phyloP scores from a whole-genome alignment of 2,797 vertebrate genomes.

The Periparus ater region DNA sequence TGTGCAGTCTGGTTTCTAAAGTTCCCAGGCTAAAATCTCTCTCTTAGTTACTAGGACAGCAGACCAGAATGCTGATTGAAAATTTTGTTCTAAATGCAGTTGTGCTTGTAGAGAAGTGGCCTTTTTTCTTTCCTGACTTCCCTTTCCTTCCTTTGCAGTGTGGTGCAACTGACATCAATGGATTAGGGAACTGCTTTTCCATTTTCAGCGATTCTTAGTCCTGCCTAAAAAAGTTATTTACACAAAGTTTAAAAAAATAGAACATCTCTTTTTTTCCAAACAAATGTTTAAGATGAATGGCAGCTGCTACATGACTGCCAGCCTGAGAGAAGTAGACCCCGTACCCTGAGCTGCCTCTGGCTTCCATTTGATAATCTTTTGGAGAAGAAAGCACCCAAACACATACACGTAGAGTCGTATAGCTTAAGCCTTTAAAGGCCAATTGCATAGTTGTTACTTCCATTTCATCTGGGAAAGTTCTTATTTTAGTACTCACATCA shows the following conservation, averaged over 20 bases:
- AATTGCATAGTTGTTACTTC: background rate
- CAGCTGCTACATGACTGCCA: background rate
- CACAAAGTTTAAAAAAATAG: conserved; percentile 44
- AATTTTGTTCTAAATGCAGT: background rate
- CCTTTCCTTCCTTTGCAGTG: background rate
- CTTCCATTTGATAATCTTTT: background rate
- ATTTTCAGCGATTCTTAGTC: conserved; percentile 46
- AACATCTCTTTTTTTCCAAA: conserved; percentile 49
- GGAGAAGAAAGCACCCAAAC: background rate
- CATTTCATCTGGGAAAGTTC: background rate
- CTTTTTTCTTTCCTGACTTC: background rate
- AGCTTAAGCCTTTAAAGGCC: background rate
- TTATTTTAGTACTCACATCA: background rate
- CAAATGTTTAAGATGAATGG: conserved; percentile 29
- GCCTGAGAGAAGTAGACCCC: conserved; percentile 13
- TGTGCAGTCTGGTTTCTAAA: background rate
- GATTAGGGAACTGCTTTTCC: conserved; percentile 48
- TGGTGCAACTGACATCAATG: background rate
- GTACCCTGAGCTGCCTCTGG: background rate
- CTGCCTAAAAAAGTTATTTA: conserved; percentile 62
- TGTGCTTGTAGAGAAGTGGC: background rate
- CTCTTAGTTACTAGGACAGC: background rate
- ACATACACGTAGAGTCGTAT: background rate
- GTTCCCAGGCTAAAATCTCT: background rate
- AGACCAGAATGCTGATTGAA: background rate